Evolutionary conservation across 2,113 vertebrate species (phyloP), one percentile per base, ranked within the genome.

Genomic region (Phrynosoma blainvillii): DNA sequence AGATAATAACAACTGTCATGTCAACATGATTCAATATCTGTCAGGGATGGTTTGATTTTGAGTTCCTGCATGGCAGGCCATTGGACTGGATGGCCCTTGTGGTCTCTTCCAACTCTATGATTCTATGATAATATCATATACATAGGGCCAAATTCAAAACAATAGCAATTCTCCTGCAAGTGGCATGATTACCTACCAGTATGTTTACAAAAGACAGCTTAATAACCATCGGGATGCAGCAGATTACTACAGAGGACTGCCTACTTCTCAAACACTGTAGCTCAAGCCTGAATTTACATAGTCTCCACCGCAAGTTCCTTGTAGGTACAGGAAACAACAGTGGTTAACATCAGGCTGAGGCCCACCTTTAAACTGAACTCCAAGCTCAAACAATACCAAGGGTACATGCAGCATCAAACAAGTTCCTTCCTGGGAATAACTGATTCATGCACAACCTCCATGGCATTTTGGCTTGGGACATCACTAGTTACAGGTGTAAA

Each of bases 311-410:
- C 92, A 90, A 95, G 94, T 96, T 95, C 93, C 93, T 91, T 90
- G 90, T 75, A 25, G 9, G 90, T 85, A 73, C 94, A 94, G 95
- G 95, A 96, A 96, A 84, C 84, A 40, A 92, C 81, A 89, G 92
- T 94, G 95, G 95, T 96, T 97, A 93, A 96, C 94, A 95, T 94
- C 94, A 92, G 94, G 95, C 95, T 95, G 97, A 77, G 92, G 95
- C 95, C 96, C 94, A 92, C 96, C 92, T 96, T 96, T 88, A 92
- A 94, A 94, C 90, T 82, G 94, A 93, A 94, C 93, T 84, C 92
- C 89, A 91, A 94, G 93, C 93, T 96, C 94, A 96, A 96, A 96
- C 94, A 96, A 96, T 42, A 94, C 93, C 89, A 91, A 94, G 95
- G 88, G 91, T 93, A 4, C 18, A 78, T 65, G 27, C 86, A 52